A percentile compares a stretch with the other conserved stretches of the same genome.
Conservation (phyloP, 2,113 vertebrate genomes). For the Artemisiospiza belli region DNA sequence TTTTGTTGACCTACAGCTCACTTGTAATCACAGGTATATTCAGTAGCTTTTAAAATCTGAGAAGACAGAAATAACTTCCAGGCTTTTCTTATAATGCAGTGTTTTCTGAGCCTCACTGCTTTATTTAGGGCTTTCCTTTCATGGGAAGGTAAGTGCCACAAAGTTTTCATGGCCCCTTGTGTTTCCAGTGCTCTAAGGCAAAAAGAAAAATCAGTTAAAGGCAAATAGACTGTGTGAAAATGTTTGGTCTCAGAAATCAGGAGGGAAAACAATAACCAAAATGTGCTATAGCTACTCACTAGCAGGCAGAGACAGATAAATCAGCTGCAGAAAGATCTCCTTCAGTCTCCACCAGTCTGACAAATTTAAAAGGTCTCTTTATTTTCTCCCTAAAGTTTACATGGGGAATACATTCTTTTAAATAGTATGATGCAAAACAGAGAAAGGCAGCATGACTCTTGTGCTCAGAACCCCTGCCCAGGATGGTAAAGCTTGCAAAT, state of each 20-base stretch:
- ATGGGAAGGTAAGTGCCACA: not conserved
- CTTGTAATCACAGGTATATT: constrained; percentile 51
- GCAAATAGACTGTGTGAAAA: not conserved
- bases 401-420: not conserved
- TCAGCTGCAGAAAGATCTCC: not conserved
- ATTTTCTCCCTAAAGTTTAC: not conserved
- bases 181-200: not conserved
- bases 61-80: constrained; percentile 9
- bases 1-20: constrained; percentile 62
- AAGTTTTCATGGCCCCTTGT: not conserved
- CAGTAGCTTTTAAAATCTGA: constrained; percentile 52
- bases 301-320: not conserved
- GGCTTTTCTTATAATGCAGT: not conserved
- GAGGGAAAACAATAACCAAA: not conserved
- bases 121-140: not conserved
- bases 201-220: constrained; percentile 5
- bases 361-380: not conserved
- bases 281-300: not conserved
- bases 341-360: not conserved
- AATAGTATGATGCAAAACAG: not conserved
- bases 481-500: not conserved
- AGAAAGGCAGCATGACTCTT: not conserved
- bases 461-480: not conserved
- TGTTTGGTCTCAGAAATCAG: not conserved
- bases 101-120: not conserved